A percentile compares a stretch with the other conserved stretches of the same genome.
phyloP scores from a whole-genome alignment of 2,888 invertebrate genomes.

The Melieria omissa region DNA sequence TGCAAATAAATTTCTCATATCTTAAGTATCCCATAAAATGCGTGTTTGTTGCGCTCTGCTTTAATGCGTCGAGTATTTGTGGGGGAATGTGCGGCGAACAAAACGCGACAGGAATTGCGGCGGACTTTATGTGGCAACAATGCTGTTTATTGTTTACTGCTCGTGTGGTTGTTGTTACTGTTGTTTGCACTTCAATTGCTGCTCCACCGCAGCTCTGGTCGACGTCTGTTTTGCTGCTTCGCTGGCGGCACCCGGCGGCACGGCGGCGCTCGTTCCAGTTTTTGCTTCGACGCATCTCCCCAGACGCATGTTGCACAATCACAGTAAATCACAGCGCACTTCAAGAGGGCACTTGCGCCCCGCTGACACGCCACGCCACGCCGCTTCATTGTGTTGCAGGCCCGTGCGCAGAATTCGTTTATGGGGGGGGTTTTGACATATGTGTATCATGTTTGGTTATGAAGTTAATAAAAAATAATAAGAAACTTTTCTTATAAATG shows the following conservation, averaged over 20 bases:
- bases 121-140: too few species aligned
- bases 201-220: neutral
- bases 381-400: neutral
- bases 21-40: neutral
- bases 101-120: too few species aligned
- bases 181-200: neutral
- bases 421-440: too few species aligned
- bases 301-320: slow-evolving; percentile 25
- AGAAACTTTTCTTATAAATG: too few species aligned
- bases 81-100: neutral
- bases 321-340: slow-evolving; percentile 42
- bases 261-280: too few species aligned
- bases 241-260: too few species aligned
- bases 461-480: too few species aligned
- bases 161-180: too few species aligned
- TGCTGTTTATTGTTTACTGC: too few species aligned
- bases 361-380: neutral
- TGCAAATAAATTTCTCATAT: slow-evolving; percentile 3
- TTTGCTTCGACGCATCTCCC: slow-evolving; percentile 8
- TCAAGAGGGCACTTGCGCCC: slow-evolving; percentile 25
- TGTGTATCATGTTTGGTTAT: too few species aligned
- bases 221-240: slow-evolving; percentile 3
- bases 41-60: neutral
- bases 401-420: too few species aligned
- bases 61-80: neutral